Evolutionary conservation across 2,888 invertebrate genomes (phyloP).

Genomic region (Epirrhoe tristata): DNA sequence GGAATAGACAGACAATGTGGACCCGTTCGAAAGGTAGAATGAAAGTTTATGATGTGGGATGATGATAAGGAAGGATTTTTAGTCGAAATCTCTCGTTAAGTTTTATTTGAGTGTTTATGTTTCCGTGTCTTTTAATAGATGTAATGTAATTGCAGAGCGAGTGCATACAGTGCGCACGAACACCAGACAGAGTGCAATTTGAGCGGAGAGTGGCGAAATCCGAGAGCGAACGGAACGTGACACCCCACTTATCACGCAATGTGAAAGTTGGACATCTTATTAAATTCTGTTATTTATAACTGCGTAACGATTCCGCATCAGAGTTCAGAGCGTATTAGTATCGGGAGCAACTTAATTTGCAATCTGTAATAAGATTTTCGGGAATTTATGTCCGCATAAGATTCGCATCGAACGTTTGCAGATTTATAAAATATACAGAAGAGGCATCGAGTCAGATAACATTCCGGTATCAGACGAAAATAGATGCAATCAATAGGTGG

Average conservation of each 20-base stretch:
- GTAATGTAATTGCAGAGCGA: conserved; percentile 56
- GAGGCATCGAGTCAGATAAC: not conserved
- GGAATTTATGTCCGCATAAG: conserved; percentile 25
- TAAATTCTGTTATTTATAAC: conserved; percentile 75
- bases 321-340: conserved; percentile 46
- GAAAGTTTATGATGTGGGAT: conserved; percentile 56
- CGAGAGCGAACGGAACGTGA: conserved; percentile 78
- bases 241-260: conserved; percentile 78
- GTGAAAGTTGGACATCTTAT: conserved; percentile 78
- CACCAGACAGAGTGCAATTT: conserved; percentile 69
- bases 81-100: conserved; percentile 42
- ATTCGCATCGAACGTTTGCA: conserved; percentile 9
- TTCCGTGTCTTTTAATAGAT: conserved; percentile 45
- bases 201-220: conserved; percentile 77
- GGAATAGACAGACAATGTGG: conserved; percentile 24
- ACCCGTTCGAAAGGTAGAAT: conserved; percentile 48
- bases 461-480: conserved; percentile 27
- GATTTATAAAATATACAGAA: not conserved
- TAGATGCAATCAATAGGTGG: conserved; percentile 48
- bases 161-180: conserved; percentile 62
- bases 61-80: conserved; percentile 69
- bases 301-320: conserved; percentile 55
- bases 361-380: conserved; percentile 33
- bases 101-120: conserved; percentile 22
- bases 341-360: conserved; percentile 39